Evolutionary conservation across 2,113 vertebrate genomes (phyloP).

Genomic region (Dromaius novaehollandiae): DNA sequence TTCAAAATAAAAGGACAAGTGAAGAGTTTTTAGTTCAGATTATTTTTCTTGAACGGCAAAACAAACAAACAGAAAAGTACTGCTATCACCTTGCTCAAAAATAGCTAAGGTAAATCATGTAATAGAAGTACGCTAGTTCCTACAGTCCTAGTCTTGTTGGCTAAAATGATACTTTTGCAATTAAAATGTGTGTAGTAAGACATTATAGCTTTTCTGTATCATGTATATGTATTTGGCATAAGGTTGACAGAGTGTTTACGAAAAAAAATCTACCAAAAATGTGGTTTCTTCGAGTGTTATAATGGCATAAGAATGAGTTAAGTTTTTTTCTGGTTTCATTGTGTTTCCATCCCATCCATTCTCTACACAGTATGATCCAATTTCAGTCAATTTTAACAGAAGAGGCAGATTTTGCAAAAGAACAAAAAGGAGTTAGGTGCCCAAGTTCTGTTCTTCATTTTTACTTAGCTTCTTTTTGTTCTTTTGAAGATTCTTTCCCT

Average conservation of each 20-base stretch:
- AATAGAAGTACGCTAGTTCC: neutral
- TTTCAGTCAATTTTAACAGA: neutral
- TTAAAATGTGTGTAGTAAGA: neutral
- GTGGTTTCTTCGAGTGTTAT: neutral
- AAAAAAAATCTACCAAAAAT: neutral
- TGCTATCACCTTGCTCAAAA: neutral
- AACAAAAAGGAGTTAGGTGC: neutral
- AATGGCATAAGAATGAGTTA: neutral
- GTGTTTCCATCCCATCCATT: neutral
- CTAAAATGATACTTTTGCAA: neutral
- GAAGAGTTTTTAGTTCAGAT: neutral
- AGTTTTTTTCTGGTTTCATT: neutral
- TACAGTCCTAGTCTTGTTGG: neutral
- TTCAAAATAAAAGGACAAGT: neutral
- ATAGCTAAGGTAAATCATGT: neutral
- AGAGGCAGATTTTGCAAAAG: neutral
- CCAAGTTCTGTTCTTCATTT: neutral
- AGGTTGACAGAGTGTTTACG: neutral
- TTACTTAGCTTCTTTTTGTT: neutral
- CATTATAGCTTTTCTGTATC: neutral
- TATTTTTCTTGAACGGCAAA: neutral
- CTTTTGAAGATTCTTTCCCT: neutral
- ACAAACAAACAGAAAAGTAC: neutral
- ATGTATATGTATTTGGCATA: neutral
- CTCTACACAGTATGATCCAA: neutral